Conservation (phyloP, 2,113 vertebrate species). For the Probosciger aterrimus region DNA sequence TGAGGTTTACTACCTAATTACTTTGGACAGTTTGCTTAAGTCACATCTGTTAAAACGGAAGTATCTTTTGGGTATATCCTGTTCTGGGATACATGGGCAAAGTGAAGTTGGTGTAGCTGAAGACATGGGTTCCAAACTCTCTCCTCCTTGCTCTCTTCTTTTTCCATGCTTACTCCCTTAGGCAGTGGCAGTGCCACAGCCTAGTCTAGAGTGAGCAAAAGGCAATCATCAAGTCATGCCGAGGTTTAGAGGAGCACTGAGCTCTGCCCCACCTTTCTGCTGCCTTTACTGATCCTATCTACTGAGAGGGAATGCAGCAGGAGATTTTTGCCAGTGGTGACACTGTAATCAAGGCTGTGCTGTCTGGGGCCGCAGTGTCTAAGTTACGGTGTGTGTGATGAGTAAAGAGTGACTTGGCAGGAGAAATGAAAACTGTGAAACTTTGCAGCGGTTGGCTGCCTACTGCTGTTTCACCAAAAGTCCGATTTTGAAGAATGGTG, state of each 20-base stretch:
- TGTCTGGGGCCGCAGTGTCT: not conserved
- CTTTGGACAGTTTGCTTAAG: not conserved
- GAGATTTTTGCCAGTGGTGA: not conserved
- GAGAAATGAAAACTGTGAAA: not conserved
- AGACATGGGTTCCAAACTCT: not conserved
- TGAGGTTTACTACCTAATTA: not conserved
- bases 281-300: not conserved
- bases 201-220: not conserved
- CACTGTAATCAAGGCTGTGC: fast-evolving
- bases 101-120: not conserved
- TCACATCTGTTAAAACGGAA: not conserved
- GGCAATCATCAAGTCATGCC: fast-evolving
- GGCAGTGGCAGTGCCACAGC: not conserved
- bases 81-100: not conserved
- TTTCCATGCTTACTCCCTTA: not conserved
- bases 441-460: not conserved
- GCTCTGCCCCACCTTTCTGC: not conserved
- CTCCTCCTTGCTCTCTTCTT: not conserved
- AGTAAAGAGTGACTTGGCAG: not conserved
- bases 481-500: not conserved
- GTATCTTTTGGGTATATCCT: not conserved
- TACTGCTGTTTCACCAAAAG: not conserved
- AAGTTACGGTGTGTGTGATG: not conserved
- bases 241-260: not conserved
- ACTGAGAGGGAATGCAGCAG: not conserved